Evolutionary conservation across 2,888 invertebrate genomes (phyloP).

Genomic region (Lithophane socia): DNA sequence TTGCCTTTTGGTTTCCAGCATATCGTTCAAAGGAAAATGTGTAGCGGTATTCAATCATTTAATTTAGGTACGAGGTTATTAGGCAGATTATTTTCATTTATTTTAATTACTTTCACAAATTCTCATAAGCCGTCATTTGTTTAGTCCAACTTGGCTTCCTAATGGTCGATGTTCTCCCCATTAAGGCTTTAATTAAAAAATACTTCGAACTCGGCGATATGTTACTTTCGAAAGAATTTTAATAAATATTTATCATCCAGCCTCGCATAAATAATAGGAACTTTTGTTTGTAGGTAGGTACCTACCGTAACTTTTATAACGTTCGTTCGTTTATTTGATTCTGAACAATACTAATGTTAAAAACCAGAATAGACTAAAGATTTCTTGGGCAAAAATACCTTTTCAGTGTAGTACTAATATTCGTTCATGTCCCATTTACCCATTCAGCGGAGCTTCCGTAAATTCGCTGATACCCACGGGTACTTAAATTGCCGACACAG

Average conservation of each 20-base stretch:
- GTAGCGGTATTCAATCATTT: slow-evolving; percentile 6
- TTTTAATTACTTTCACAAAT: slow-evolving; percentile 26
- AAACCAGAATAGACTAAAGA: neutral
- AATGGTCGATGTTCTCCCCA: slow-evolving; percentile 41
- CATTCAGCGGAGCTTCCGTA: slow-evolving; percentile 30
- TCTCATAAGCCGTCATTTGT: slow-evolving; percentile 38
- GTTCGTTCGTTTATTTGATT: slow-evolving; percentile 6
- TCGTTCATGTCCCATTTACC: slow-evolving; percentile 27
- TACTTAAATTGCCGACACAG: slow-evolving; percentile 44
- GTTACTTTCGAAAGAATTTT: slow-evolving; percentile 51
- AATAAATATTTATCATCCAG: slow-evolving; percentile 46
- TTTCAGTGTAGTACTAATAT: neutral
- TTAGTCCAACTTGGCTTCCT: slow-evolving; percentile 11
- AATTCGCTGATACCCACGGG: slow-evolving; percentile 41
- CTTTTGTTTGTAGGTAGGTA: neutral
- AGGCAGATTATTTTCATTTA: slow-evolving; percentile 29
- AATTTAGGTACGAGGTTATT: slow-evolving; percentile 26
- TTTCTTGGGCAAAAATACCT: neutral
- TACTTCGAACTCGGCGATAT: slow-evolving; percentile 36
- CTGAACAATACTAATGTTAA: neutral
- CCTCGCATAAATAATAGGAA: slow-evolving; percentile 18
- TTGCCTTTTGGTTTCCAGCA: neutral
- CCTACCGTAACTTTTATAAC: slow-evolving; percentile 1
- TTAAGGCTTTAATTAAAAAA: slow-evolving; percentile 56
- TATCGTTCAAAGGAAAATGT: neutral